Evolutionary conservation across 1,140 invertebrate species (phyloP).

Genomic region (Himalopsyche phryganea): DNA sequence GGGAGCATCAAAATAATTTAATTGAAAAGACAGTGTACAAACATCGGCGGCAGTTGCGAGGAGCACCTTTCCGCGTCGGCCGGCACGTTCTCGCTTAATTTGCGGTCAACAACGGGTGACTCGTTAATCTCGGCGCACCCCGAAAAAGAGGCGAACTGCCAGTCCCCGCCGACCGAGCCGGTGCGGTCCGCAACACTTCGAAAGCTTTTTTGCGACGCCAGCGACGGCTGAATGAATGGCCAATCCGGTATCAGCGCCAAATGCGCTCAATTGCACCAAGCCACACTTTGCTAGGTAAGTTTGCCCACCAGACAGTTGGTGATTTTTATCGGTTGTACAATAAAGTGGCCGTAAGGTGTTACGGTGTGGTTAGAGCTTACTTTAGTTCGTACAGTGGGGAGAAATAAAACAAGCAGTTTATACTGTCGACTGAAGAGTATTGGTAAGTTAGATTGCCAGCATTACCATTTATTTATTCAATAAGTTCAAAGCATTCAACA

Average conservation of each 20-base stretch:
- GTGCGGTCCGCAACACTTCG: background rate
- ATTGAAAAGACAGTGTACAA: no score
- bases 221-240: background rate
- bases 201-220: background rate
- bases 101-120: slow-evolving; percentile 27
- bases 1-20: no score
- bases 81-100: slow-evolving; percentile 23
- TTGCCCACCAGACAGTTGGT: background rate
- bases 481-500: no score
- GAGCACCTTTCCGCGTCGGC: background rate
- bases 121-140: slow-evolving; percentile 21
- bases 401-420: no score
- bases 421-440: no score
- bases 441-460: no score
- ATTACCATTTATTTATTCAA: no score
- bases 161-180: no score
- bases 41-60: background rate
- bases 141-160: slow-evolving; percentile 9
- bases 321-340: no score
- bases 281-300: background rate
- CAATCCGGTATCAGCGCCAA: slow-evolving; percentile 1
- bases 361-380: background rate
- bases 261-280: background rate
- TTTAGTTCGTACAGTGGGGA: background rate
- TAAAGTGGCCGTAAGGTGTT: no score